These are phyloP conservation scores for Lagenorhynchus albirostris DNA, from an alignment of 2,113 vertebrate species.

Conservation along the genomic window DNA sequence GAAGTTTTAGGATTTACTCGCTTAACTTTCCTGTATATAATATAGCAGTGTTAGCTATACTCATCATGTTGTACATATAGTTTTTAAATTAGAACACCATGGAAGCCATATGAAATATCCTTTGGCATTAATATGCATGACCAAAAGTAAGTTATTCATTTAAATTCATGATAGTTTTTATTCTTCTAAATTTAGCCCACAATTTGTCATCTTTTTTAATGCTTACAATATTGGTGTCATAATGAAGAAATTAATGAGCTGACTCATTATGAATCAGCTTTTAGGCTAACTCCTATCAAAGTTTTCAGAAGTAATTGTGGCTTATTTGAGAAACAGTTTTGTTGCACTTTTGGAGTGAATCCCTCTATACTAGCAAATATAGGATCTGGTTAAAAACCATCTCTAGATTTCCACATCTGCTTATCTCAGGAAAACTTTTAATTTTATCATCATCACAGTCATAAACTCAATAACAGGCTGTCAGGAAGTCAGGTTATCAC, in stretches of 20 bases:
- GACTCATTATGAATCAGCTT: not conserved
- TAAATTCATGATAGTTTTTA: not conserved
- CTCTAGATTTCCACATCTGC: not conserved
- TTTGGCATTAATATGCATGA: not conserved
- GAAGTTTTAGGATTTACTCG: not conserved
- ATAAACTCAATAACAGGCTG: not conserved
- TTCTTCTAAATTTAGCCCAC: not conserved
- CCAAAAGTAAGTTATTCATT: not conserved
- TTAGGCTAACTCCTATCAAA: not conserved
- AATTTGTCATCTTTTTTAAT: not conserved
- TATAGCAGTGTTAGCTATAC: not conserved
- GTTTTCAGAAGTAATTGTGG: not conserved
- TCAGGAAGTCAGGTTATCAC: not conserved
- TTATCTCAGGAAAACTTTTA: not conserved
- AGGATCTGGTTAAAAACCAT: not conserved
- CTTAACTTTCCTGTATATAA: not conserved
- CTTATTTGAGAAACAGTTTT: not conserved
- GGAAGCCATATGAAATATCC: not conserved
- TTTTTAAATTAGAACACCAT: not conserved
- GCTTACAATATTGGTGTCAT: not conserved
- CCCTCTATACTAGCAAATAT: not conserved
- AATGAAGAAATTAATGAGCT: not conserved
- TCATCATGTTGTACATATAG: not conserved
- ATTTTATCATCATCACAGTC: not conserved
- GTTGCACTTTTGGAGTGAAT: not conserved